phyloP scores from a whole-genome alignment of 1,140 invertebrate genomes.

The Trachymyrmex cornetzi region DNA sequence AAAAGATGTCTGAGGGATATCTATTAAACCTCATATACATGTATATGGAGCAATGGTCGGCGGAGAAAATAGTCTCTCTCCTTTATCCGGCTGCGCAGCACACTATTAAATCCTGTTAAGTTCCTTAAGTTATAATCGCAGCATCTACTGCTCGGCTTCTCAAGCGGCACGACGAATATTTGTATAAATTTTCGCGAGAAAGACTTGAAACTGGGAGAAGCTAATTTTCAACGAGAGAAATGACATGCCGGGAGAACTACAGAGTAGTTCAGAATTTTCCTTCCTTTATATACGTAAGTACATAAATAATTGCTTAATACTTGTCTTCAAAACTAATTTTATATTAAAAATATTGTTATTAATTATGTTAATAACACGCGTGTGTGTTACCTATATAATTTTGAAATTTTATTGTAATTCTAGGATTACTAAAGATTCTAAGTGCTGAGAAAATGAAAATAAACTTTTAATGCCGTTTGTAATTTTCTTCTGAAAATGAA shows the following conservation, averaged over 20 bases:
- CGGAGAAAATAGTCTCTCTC: constrained; percentile 36
- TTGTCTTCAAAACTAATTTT: neutral
- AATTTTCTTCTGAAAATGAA: neutral
- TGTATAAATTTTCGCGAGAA: constrained; percentile 45
- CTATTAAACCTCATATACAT: constrained; percentile 58
- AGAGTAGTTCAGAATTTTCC: neutral
- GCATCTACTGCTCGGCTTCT: constrained; percentile 41
- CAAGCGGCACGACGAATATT: constrained; percentile 45
- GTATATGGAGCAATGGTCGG: constrained; percentile 37
- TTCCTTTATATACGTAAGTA: neutral
- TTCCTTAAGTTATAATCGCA: constrained; percentile 52
- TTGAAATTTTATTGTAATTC: neutral
- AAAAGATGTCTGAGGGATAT: constrained; percentile 40
- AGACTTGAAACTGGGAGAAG: neutral
- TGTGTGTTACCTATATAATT: neutral
- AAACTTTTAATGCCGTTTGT: neutral
- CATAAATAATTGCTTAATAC: neutral
- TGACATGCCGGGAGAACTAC: neutral
- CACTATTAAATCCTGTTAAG: constrained; percentile 54
- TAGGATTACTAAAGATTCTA: neutral
- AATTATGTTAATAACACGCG: neutral
- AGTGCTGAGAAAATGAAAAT: neutral
- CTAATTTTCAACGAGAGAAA: constrained; percentile 46
- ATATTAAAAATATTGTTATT: neutral
- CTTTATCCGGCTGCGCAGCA: constrained; percentile 31